Percentiles rank a stretch among this genome's conserved stretches.
phyloP scores from a whole-genome alignment of 2,113 vertebrate species.

The Panthera leo region DNA sequence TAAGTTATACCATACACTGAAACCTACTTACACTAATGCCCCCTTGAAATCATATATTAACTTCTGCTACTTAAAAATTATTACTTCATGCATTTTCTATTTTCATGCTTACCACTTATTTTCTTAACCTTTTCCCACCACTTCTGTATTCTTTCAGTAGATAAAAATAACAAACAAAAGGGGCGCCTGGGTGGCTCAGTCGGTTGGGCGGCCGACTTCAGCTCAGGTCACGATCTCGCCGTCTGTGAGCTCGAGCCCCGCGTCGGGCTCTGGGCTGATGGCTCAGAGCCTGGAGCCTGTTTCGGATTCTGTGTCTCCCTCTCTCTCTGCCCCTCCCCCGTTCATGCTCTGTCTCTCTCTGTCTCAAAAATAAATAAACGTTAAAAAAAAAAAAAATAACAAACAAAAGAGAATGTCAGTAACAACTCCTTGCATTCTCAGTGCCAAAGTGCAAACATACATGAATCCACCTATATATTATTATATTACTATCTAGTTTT shows the following conservation, averaged over 20 bases:
- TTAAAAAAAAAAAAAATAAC: not conserved
- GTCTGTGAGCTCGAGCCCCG: too few species aligned
- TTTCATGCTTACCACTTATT: not conserved
- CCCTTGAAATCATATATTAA: not conserved
- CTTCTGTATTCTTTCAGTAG: not conserved
- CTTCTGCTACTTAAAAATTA: not conserved
- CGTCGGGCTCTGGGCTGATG: too few species aligned
- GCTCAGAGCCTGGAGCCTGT: too few species aligned
- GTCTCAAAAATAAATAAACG: too few species aligned
- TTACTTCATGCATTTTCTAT: not conserved
- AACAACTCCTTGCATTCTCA: not conserved
- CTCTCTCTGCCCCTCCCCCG: too few species aligned
- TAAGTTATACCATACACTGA: not conserved
- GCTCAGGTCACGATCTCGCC: too few species aligned
- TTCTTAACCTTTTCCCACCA: not conserved
- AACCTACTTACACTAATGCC: not conserved
- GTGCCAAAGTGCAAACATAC: not conserved
- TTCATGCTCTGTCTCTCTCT: too few species aligned
- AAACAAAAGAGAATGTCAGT: not conserved
- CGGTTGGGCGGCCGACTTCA: too few species aligned
- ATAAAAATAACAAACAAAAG: not conserved
- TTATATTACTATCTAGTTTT: not conserved
- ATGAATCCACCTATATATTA: not conserved
- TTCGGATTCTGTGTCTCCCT: too few species aligned
- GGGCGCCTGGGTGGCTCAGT: too few species aligned